Evolutionary conservation across 2,888 invertebrate genomes (phyloP).

Genomic region (Dichetophora obliterata): DNA sequence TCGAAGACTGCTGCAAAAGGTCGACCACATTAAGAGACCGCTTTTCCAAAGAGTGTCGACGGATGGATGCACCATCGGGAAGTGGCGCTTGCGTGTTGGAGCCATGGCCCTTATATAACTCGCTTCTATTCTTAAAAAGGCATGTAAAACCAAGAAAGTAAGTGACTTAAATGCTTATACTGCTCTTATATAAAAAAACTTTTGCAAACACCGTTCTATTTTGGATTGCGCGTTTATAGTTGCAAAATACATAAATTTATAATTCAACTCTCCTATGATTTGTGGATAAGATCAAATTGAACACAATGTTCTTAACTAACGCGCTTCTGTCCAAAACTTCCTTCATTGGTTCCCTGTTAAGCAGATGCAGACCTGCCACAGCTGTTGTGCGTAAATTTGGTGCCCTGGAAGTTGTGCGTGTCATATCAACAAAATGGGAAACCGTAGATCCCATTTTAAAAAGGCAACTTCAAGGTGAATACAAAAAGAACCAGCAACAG

Average conservation of each 20-base stretch:
- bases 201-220: slow-evolving; percentile 40
- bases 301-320: slow-evolving; percentile 58
- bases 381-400: slow-evolving; percentile 71
- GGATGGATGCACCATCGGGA: too few species aligned
- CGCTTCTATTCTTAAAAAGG: too few species aligned
- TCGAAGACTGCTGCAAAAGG: too few species aligned
- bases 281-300: neutral
- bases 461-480: slow-evolving; percentile 72
- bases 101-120: too few species aligned
- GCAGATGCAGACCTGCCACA: slow-evolving; percentile 63
- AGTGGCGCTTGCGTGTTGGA: too few species aligned
- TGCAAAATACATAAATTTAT: neutral
- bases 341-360: slow-evolving; percentile 61
- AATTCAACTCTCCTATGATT: neutral
- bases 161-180: too few species aligned
- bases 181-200: slow-evolving; percentile 53
- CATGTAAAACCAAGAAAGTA: too few species aligned
- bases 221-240: neutral
- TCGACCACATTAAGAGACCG: too few species aligned
- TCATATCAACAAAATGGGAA: slow-evolving; percentile 77
- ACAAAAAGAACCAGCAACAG: slow-evolving; percentile 72
- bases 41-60: too few species aligned
- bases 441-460: slow-evolving; percentile 72
- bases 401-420: slow-evolving; percentile 71
- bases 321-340: slow-evolving; percentile 58